Evolutionary conservation across 2,888 invertebrate genomes (phyloP), one percentile per base, ranked within the genome.

Genomic region (Auanema freiburgensis): DNA sequence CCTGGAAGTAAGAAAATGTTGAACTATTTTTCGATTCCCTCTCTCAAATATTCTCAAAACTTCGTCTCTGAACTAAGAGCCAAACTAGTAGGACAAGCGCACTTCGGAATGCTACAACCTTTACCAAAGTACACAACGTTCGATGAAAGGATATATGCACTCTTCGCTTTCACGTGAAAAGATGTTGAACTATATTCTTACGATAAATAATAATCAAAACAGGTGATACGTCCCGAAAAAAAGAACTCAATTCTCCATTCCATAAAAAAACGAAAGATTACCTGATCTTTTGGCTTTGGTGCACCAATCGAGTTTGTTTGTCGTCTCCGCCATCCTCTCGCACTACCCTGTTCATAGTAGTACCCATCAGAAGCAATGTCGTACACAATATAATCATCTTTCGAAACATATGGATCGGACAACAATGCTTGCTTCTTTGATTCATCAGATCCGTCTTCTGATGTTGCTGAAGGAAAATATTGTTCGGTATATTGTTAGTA

Each of bases 341-440:
- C 76, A 40, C 82, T 82, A 58, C 78, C 80, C 67, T 79, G 78
- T 62, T 82, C 82, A 65, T 82, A 82, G 59, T 81, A 82, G 68
- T 80, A 82, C 14, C 82, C 82, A 59, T 81, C 79, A 44, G 78
- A 72, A n/a, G 73, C 72, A 5, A 73, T 73, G 60, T 82, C 82
- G 63, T 83, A 82, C 59, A 67, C 70, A 71, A 71, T 57, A 41
- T 57, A 62, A 49, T 62, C 62, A n/a, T 62, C 62, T 21, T 55
- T 46, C 11, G 60, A 33, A 33, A 3, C 33, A 8, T 33, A 55
- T 50, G 50, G 40, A 8, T 57, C 57, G 4, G 24, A 21, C 46
- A 46, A 18, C 25, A 55, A 16, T 33, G 23, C 52, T 21, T 33
- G 49, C 56, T 50, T 41, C 41, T 62, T 62, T 8, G 8, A 33